Base-by-base conservation (phyloP, 2,113 vertebrate species). In the Tyto alba region DNA sequence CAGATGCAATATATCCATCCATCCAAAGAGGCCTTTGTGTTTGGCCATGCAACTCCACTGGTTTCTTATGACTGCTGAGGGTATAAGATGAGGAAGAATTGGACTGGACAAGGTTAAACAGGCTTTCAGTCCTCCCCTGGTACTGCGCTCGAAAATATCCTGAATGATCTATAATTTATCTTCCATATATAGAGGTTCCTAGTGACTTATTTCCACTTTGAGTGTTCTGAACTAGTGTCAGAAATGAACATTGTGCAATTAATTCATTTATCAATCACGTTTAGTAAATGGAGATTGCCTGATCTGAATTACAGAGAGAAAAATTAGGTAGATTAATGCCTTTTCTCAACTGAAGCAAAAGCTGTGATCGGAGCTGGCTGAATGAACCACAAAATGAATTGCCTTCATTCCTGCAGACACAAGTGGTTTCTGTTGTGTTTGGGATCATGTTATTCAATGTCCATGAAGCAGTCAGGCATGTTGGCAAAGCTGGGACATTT, bases 291-390 rank as follows among this genome's bases (percentile, higher is more conserved):
- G 78, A 85, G 36, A 69, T 82, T 73, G 63, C 85, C 88, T 93
- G 85, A 89, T 85, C 72, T 80, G 89, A 91, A 91, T 83, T 83
- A 83, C 32, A 86, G 85, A 62, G 67, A 78, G 78, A 77, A 85
- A 88, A 95, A 96, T 93, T 40, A 93, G 50, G 59, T 57, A 85
- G 88, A 93, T 91, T 69, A 91, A 96, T 89, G 81, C 32, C 74
- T 90, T 96, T 88, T 85, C 82, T 90, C 41, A 88, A 2, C 82
- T 67, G 91, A 83, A 94, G 81, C 40, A 80, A 88, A 93, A 82
- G n/a, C 8, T 1, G 55, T 83, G 88, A 85, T 93, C 45, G 82
- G 85, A 94, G 85, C 55, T 91, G 88, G 81, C 85, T 93, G 95
- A 82, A 73, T 48, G 83, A 96, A 38, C 36, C 30, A 40, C 85